Evolutionary conservation across 2,113 vertebrate genomes (phyloP), one percentile per base, ranked within the genome.

Genomic region (Rallus limicola): DNA sequence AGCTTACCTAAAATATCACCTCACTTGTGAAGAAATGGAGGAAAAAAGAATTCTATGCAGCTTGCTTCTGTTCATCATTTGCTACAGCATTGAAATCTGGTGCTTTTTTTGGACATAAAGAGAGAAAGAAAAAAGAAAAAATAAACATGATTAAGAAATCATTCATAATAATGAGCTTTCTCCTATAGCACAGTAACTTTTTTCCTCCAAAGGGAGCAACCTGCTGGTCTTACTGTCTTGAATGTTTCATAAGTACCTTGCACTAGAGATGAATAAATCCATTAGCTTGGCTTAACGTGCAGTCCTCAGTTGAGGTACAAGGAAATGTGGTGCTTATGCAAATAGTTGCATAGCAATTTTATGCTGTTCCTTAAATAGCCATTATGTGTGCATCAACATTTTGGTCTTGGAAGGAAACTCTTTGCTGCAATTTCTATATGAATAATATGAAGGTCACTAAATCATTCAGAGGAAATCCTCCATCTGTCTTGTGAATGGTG

Each of bases 11-110:
- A 90, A 85, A 46, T 75, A 75, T 25, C 6, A 29, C 3, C 13
- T 3, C 8, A 24, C 6, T 74, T 11, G 5, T 20, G n/a, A 81
- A 59, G 25, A 23, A 89, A 63, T 8, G 6, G 12, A 72, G 16
- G 3, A 13, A 5, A 58, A 59, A 74, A 79, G 2, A 1, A 0
- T 3, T 36, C n/a, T 48, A 33, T 40, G 16, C 14, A 42, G 6
- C 38, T 88, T 67, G 25, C 2, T 74, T 48, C 26, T 48, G 11
- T 65, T 60, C 8, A 14, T 63, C 46, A 60, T 91, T 93, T 82
- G 12, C 33, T 67, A 29, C 14, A 21, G 13, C 4, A 31, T 59
- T 82, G 55, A 15, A 13, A 38, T 74, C 18, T 77, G 26, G 6
- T 69, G 42, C 17, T 62, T 90, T 53, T 14, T 75, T 88, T 86